A percentile compares a stretch with the other conserved stretches of the same genome.
phyloP scores from a whole-genome alignment of 2,888 invertebrate genomes.

The Neelides folsomi region DNA sequence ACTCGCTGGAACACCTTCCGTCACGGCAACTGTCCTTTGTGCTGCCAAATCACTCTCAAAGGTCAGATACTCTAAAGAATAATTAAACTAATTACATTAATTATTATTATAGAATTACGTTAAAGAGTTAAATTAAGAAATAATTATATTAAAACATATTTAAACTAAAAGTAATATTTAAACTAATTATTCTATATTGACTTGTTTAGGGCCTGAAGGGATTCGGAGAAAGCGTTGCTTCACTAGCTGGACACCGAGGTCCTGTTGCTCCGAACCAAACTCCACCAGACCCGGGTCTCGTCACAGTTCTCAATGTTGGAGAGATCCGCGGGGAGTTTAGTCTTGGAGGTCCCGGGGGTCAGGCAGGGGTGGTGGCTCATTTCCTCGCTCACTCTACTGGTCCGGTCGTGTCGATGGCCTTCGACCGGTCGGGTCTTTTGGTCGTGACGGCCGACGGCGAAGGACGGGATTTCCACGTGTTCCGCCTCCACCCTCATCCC shows the following conservation, averaged over 20 bases:
- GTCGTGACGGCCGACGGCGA: constrained; percentile 79
- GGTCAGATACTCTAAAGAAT: too few relatives aligned
- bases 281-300: constrained; percentile 68
- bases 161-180: too few relatives aligned
- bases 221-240: constrained; percentile 76
- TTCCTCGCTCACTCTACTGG: constrained; percentile 69
- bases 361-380: constrained; percentile 54
- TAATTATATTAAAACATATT: too few relatives aligned
- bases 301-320: constrained; percentile 63
- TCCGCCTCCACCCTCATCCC: constrained; percentile 84
- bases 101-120: too few relatives aligned
- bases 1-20: constrained; percentile 61
- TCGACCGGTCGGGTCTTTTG: constrained; percentile 79
- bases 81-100: too few relatives aligned
- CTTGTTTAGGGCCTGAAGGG: constrained; percentile 55
- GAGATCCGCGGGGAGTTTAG: constrained; percentile 30
- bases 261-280: constrained; percentile 40
- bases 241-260: constrained; percentile 43
- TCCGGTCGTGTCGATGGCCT: constrained; percentile 74
- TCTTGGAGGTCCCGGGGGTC: constrained; percentile 16
- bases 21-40: constrained; percentile 81
- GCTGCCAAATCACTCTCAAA: constrained; percentile 88
- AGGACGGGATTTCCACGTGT: constrained; percentile 92
- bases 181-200: constrained; percentile 26
- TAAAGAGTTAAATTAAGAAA: too few relatives aligned